These are phyloP conservation scores for Anguilla marmorata DNA, from an alignment of 2,797 vertebrate species.

Conservation along the genomic window DNA sequence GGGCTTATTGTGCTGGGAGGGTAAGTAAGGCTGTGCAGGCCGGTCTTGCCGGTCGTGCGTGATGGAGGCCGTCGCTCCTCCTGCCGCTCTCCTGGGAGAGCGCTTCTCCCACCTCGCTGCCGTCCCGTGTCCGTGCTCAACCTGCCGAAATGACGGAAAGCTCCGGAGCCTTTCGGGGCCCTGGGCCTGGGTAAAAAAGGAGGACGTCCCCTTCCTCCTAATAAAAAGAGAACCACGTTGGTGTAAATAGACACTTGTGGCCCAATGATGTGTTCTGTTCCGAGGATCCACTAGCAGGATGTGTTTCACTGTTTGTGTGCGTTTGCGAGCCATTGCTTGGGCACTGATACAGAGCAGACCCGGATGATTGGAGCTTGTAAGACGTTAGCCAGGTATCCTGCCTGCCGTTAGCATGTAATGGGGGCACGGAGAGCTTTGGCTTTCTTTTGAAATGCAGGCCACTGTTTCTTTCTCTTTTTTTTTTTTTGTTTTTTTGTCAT, in stretches of 20 bases:
- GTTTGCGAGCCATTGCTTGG: neutral
- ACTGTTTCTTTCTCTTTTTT: neutral
- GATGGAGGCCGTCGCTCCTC: slow-evolving; percentile 30
- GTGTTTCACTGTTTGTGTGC: neutral
- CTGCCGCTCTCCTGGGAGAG: slow-evolving; percentile 27
- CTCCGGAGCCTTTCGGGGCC: no score
- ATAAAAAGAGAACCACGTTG: neutral
- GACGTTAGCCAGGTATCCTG: neutral
- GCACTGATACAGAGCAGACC: neutral
- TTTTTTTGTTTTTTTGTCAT: neutral
- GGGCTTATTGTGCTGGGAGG: slow-evolving; percentile 41
- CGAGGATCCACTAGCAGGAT: no score
- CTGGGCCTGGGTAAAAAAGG: neutral
- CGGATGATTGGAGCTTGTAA: neutral
- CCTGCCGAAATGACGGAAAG: neutral
- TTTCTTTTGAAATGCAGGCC: neutral
- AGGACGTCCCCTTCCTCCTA: neutral
- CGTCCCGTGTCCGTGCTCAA: slow-evolving; percentile 33
- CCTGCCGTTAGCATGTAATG: neutral
- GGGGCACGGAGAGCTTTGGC: neutral
- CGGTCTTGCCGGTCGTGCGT: slow-evolving; percentile 41
- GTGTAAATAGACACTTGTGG: neutral
- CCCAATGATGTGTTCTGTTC: neutral
- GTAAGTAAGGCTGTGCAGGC: slow-evolving; percentile 28
- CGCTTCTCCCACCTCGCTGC: slow-evolving; percentile 19